Base-by-base conservation (phyloP, 1,140 invertebrate species). In the Lerema accius region DNA sequence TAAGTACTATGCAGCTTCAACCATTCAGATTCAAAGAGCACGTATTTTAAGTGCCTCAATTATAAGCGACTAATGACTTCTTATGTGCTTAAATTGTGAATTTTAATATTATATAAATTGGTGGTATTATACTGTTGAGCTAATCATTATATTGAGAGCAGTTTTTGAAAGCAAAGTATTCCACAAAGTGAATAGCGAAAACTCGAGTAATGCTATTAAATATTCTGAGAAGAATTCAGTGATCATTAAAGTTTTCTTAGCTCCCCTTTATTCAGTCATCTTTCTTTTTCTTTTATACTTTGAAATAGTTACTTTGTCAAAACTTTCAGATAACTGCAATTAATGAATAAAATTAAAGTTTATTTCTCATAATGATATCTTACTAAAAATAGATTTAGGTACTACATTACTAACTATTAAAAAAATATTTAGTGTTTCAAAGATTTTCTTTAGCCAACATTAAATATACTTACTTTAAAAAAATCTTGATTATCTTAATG, bases 201-300 rank as follows among this genome's bases (percentile, higher is more conserved):
- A 9, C 28, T 32, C 9, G 28, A 32, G 28, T 32, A 6, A 32
- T 32, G 23, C 23, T 23, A 32, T 32, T 32, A 32, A 4, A 7
- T 32, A 32, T 32, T 32, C 28, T 32, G 9, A 13, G 17, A 35
- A 40, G 11, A 11, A 26, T 19, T 40, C n/a, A 53, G 40, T 13
- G 17, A 32, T 5, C 3, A 14, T 23, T 46, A 28, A n/a, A 48
- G 50, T 13, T 42, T 19, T 55, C 35, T 43, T 45, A 14, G 42
- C 9, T 32, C 28, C 13, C 40, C 40, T 43, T 23, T 3, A 3
- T 46, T 56, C 7, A 56, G 37, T 15, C 16, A 23, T n/a, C 17
- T 56, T 32, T 26, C 11, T 43, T 28, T 32, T 23, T 15, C 5
- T 42, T 42, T 15, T 43, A 14, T 56, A 45, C 9, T 43, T 56